Conservation (phyloP, 2,113 vertebrate genomes). For the Malurus cyaneus region DNA sequence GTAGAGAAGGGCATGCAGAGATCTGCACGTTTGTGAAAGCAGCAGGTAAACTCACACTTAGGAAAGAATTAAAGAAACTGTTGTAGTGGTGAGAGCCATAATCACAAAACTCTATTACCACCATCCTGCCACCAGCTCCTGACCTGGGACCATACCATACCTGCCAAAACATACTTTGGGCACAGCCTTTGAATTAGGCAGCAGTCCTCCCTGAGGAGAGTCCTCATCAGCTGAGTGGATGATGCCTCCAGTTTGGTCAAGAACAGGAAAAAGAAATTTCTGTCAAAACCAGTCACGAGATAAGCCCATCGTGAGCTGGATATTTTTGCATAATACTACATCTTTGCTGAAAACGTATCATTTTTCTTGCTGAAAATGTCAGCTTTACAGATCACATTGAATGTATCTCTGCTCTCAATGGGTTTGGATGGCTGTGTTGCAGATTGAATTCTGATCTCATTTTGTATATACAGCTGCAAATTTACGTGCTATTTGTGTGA, state of each 20-base stretch:
- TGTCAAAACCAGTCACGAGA: background rate
- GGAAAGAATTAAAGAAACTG: background rate
- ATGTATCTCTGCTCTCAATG: background rate
- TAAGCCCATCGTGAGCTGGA: fast-evolving
- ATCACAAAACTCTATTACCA: background rate
- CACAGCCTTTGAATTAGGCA: background rate
- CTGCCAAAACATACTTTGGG: background rate
- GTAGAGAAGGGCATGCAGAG: background rate
- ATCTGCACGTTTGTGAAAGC: background rate
- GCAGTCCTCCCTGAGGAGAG: background rate
- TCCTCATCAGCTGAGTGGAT: background rate
- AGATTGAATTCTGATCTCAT: background rate
- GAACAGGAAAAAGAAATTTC: background rate
- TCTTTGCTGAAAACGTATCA: background rate
- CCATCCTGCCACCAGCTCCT: background rate
- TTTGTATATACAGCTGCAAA: background rate
- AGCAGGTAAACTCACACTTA: background rate
- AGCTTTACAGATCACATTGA: background rate
- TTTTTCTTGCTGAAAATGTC: background rate
- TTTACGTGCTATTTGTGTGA: background rate
- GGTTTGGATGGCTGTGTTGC: background rate
- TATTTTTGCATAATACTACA: background rate
- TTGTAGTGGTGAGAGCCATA: background rate
- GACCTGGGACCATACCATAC: background rate
- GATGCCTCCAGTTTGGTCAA: background rate